Percentiles rank a stretch among this genome's conserved stretches.
phyloP scores from a whole-genome alignment of 2,888 invertebrate genomes.

The Polia nebulosa region DNA sequence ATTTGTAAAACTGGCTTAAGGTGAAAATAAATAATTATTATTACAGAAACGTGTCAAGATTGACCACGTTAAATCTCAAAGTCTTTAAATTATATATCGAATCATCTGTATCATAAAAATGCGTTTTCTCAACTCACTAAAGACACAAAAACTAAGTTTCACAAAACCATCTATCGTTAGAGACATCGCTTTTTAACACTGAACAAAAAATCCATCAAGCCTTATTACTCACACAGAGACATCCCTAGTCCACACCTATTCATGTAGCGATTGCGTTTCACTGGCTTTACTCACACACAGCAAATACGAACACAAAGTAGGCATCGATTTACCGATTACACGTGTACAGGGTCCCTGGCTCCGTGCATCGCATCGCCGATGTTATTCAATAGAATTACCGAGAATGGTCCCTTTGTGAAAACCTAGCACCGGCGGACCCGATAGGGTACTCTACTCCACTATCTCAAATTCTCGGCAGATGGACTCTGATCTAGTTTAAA shows the following conservation, averaged over 20 bases:
- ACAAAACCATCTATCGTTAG: constrained; percentile 17
- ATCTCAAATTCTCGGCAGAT: constrained; percentile 51
- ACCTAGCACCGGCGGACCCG: constrained; percentile 36
- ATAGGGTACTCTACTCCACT: constrained; percentile 47
- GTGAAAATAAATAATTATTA: too few species aligned
- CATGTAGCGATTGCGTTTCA: constrained; percentile 38
- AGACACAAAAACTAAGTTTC: constrained; percentile 31
- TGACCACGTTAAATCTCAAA: neutral
- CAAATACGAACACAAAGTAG: constrained; percentile 62
- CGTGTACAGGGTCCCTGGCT: constrained; percentile 53
- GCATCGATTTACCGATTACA: constrained; percentile 71
- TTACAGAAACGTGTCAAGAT: neutral
- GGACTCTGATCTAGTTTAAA: constrained; percentile 45
- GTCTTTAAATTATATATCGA: neutral
- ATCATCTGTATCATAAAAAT: neutral
- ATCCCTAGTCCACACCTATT: constrained; percentile 24
- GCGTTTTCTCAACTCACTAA: neutral
- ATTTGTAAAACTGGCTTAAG: too few species aligned
- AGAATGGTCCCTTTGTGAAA: constrained; percentile 65
- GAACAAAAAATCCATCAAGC: constrained; percentile 49
- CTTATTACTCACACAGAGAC: constrained; percentile 44
- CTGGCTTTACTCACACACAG: constrained; percentile 55
- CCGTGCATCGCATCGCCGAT: constrained; percentile 60
- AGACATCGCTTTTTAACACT: constrained; percentile 14
- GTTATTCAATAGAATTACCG: constrained; percentile 65